A percentile compares a stretch with the other conserved stretches of the same genome.
phyloP scores from a whole-genome alignment of 2,797 vertebrate genomes.

The Prunella strophiata region DNA sequence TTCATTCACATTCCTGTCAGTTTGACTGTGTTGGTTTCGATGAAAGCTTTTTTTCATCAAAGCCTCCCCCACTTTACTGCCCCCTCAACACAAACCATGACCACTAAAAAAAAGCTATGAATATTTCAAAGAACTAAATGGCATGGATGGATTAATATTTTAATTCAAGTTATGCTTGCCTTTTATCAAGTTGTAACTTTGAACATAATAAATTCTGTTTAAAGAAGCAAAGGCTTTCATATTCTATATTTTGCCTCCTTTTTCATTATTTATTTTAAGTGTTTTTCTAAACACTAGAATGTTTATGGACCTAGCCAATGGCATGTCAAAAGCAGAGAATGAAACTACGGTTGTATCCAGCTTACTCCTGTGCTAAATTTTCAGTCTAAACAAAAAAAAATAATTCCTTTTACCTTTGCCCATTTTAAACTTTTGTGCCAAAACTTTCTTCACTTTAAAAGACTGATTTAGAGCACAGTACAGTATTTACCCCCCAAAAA shows the following conservation, averaged over 20 bases:
- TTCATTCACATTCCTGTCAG: constrained; percentile 3
- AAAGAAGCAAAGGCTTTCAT: constrained; percentile 53
- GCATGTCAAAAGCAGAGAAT: background rate
- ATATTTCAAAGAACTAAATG: constrained; percentile 72
- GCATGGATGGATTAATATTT: constrained; percentile 71
- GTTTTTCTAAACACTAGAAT: background rate
- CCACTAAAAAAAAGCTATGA: constrained; percentile 43
- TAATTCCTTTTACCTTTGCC: background rate
- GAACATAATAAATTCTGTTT: constrained; percentile 73
- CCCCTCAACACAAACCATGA: background rate
- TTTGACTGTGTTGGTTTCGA: constrained; percentile 6
- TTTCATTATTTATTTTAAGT: constrained; percentile 35
- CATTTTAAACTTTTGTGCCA: background rate
- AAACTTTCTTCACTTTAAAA: constrained; percentile 18
- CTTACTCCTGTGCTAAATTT: background rate
- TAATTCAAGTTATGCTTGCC: constrained; percentile 54
- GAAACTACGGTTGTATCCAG: background rate
- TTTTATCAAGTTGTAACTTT: constrained; percentile 69
- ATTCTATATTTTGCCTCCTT: constrained; percentile 25
- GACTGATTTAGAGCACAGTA: background rate
- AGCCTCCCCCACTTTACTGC: background rate
- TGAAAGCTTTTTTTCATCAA: constrained; percentile 46
- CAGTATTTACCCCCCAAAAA: background rate
- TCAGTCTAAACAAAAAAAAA: background rate
- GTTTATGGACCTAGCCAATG: background rate